Conservation (phyloP, 1,140 invertebrate genomes). For the Plectus sambesii region DNA sequence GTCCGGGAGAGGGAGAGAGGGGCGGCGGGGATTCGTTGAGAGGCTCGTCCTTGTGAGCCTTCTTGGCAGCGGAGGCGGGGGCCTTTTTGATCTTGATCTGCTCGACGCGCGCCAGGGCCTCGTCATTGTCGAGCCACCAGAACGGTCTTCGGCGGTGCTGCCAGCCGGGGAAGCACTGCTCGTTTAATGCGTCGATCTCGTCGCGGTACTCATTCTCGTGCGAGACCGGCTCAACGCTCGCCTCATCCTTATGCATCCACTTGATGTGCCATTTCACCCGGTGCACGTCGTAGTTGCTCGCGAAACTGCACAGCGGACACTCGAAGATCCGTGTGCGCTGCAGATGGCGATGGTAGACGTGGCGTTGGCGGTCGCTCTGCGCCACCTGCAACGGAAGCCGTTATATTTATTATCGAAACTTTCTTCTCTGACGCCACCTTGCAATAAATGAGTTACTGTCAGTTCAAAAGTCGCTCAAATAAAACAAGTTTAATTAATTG, state of each 20-base stretch:
- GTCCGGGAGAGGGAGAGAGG: too few relatives aligned
- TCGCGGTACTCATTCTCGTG: slow-evolving; percentile 29
- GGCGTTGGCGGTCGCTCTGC: slow-evolving; percentile 34
- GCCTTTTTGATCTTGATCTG: too few relatives aligned
- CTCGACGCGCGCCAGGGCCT: too few relatives aligned
- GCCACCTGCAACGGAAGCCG: slow-evolving; percentile 21
- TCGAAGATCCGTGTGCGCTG: slow-evolving; percentile 24
- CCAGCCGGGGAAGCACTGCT: slow-evolving; percentile 37
- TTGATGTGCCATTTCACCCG: slow-evolving; percentile 39
- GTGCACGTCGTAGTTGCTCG: slow-evolving; percentile 36
- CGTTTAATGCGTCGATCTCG: slow-evolving; percentile 36
- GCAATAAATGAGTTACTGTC: too few relatives aligned
- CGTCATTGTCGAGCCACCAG: slow-evolving; percentile 15
- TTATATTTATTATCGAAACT: too few relatives aligned
- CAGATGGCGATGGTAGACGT: slow-evolving; percentile 35
- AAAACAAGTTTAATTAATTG: too few relatives aligned
- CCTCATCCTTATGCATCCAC: slow-evolving; percentile 28
- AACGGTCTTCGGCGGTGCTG: slow-evolving; percentile 16
- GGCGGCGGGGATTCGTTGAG: too few relatives aligned
- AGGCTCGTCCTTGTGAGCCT: too few relatives aligned
- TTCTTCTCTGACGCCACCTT: too few relatives aligned
- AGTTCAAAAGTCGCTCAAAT: too few relatives aligned
- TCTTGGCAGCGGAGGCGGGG: slow-evolving; percentile 1
- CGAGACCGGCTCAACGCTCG: slow-evolving; percentile 29
- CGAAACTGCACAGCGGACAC: slow-evolving; percentile 32